phyloP scores from a whole-genome alignment of 2,113 vertebrate genomes.

The Oreocharis arfaki region DNA sequence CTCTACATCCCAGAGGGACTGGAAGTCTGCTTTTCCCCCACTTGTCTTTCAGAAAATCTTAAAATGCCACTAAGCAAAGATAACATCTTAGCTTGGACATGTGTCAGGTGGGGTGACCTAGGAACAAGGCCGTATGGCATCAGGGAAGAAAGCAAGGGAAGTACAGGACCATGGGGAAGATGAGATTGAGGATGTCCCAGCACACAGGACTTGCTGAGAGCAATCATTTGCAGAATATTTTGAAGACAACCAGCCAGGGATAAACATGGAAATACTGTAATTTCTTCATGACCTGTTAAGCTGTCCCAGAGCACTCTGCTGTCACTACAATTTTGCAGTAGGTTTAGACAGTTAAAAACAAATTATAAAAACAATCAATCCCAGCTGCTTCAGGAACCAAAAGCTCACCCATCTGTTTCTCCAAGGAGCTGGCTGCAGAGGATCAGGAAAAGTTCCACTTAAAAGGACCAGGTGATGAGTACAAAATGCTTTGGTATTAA shows the following conservation, averaged over 20 bases:
- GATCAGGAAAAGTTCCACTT: neutral
- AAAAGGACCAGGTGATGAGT: rapidly evolving
- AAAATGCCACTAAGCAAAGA: neutral
- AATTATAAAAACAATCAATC: neutral
- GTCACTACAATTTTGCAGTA: neutral
- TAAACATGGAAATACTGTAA: neutral
- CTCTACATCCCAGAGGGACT: neutral
- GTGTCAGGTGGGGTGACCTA: rapidly evolving
- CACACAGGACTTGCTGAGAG: neutral
- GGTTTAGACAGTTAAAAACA: neutral
- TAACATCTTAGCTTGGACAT: neutral
- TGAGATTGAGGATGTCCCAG: neutral
- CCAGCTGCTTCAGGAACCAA: neutral
- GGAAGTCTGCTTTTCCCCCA: neutral
- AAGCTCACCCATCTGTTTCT: neutral
- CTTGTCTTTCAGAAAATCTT: neutral
- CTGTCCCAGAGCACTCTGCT: neutral
- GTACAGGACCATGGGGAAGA: neutral
- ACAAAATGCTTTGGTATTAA: neutral
- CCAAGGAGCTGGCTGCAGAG: neutral
- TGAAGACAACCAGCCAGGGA: neutral
- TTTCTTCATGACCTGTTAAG: neutral
- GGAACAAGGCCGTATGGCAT: neutral
- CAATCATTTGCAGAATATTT: neutral
- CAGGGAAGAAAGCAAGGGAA: neutral